Percentiles rank a stretch among this genome's conserved stretches.
Conservation (phyloP, 2,888 invertebrate species). For the Timema podura region DNA sequence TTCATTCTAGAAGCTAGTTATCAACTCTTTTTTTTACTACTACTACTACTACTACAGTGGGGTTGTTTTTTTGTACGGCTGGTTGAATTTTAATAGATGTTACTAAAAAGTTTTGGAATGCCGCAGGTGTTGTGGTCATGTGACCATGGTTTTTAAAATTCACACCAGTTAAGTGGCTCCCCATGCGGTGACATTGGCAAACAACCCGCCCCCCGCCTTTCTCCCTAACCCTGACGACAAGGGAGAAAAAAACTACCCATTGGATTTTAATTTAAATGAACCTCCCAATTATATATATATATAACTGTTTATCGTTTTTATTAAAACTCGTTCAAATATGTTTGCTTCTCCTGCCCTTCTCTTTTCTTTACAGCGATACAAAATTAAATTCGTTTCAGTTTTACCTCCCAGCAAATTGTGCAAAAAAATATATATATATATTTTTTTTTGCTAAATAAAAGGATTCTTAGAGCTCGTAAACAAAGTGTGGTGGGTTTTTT, state of each 20-base stretch:
- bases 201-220: neutral
- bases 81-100: neutral
- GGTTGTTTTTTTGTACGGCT: neutral
- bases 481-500: neutral
- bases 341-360: neutral
- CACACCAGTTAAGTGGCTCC: slow-evolving; percentile 15
- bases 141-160: slow-evolving; percentile 9
- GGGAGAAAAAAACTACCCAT: neutral
- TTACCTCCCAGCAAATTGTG: neutral
- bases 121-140: slow-evolving; percentile 13
- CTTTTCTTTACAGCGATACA: neutral
- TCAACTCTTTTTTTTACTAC: neutral
- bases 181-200: slow-evolving; percentile 10
- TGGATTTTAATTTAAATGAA: slow-evolving; percentile 11
- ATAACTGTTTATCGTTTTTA: neutral
- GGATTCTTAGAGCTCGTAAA: neutral
- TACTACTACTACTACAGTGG: neutral
- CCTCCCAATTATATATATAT: neutral
- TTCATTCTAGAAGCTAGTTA: neutral
- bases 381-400: slow-evolving; percentile 8
- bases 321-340: slow-evolving; percentile 11
- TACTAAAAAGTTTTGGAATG: slow-evolving; percentile 3
- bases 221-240: neutral
- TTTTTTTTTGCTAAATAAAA: too few relatives aligned
- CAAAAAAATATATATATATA: too few relatives aligned